phyloP scores from a whole-genome alignment of 2,113 vertebrate species.

The Upupa epops region DNA sequence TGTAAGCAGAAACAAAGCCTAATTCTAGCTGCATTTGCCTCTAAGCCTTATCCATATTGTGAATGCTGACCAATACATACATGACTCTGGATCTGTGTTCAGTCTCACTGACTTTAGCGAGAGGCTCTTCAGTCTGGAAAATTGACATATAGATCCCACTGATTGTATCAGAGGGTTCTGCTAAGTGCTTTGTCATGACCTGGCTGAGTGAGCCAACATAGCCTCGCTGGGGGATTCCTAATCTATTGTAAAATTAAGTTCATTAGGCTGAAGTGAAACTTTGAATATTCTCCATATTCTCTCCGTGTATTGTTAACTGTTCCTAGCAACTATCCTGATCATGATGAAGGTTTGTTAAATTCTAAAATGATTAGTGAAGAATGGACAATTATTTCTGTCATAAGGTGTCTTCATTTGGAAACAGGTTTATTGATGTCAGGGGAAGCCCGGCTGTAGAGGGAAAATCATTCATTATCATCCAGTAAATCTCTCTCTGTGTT shows the following conservation, averaged over 20 bases:
- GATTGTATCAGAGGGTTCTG: not conserved
- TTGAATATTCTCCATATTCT: not conserved
- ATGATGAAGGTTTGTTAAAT: not conserved
- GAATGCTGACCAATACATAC: not conserved
- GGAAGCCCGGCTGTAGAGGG: not conserved
- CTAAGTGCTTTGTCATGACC: not conserved
- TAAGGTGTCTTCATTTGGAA: not conserved
- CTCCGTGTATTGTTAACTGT: not conserved
- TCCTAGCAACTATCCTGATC: not conserved
- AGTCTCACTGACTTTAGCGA: not conserved
- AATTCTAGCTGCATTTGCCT: not conserved
- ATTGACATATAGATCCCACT: not conserved
- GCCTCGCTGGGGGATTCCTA: not conserved
- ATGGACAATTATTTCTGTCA: not conserved
- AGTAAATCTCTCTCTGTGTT: not conserved
- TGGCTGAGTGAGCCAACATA: accelerated
- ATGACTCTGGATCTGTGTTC: accelerated
- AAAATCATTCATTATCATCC: not conserved
- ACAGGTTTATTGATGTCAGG: not conserved
- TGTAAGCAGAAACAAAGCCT: not conserved
- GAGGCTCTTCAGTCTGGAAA: not conserved
- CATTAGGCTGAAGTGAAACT: not conserved
- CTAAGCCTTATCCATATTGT: not conserved
- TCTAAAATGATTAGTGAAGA: not conserved
- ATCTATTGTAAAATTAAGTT: not conserved